These are phyloP conservation scores for Fragum fragum DNA, from an alignment of 2,888 invertebrate species.

Conservation along the genomic window DNA sequence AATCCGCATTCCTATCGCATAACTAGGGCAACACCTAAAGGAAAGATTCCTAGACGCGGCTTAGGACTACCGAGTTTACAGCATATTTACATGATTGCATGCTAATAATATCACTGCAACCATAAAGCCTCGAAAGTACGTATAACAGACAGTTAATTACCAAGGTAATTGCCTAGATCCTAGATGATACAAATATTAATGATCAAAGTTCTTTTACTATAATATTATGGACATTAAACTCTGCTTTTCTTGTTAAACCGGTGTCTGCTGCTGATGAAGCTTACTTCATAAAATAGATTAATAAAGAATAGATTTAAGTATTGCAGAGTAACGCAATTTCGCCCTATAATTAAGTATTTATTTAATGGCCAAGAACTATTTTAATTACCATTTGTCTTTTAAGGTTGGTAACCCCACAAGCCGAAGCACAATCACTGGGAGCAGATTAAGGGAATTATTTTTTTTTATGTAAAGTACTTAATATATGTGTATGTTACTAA, in stretches of 20 bases:
- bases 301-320: neutral
- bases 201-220: slow-evolving; percentile 35
- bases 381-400: too few species aligned
- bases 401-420: too few species aligned
- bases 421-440: too few species aligned
- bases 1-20: neutral
- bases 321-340: slow-evolving; percentile 15
- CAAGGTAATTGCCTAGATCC: slow-evolving; percentile 21
- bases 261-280: slow-evolving; percentile 20
- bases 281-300: slow-evolving; percentile 14
- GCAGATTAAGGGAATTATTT: too few species aligned
- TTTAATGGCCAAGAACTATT: neutral
- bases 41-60: neutral
- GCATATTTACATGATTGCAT: slow-evolving; percentile 20
- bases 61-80: neutral
- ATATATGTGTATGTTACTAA: too few species aligned
- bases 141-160: slow-evolving; percentile 37
- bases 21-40: slow-evolving; percentile 9
- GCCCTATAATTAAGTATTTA: neutral
- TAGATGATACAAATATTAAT: slow-evolving; percentile 37
- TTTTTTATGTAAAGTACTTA: too few species aligned
- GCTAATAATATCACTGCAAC: slow-evolving; percentile 2
- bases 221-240: slow-evolving; percentile 37
- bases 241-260: slow-evolving; percentile 16
- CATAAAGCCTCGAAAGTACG: slow-evolving; percentile 21